Evolutionary conservation across 2,888 invertebrate species (phyloP).

Genomic region (Parnassius apollo): DNA sequence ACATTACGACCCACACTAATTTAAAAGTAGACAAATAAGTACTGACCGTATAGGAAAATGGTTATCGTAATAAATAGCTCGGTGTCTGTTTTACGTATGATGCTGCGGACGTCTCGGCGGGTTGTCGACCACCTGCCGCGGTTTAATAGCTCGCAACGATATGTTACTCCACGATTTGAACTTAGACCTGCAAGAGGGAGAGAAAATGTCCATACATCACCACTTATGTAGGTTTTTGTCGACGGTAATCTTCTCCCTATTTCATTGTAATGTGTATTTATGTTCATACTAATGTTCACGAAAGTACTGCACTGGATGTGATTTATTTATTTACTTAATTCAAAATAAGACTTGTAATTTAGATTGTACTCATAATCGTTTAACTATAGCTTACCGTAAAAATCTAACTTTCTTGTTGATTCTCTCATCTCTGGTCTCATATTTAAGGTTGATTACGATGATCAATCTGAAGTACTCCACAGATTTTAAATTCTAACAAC

Average conservation of each 20-base stretch:
- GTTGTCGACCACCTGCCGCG: constrained; percentile 23
- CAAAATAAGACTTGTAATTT: too few relatives aligned
- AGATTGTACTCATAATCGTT: too few relatives aligned
- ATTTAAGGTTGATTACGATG: too few relatives aligned
- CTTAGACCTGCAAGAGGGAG: constrained; percentile 14
- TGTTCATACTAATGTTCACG: neutral
- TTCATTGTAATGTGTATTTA: neutral
- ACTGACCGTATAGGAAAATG: constrained; percentile 7
- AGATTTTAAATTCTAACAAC: too few relatives aligned
- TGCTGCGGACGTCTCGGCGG: constrained; percentile 6
- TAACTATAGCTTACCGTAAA: too few relatives aligned
- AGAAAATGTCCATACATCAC: constrained; percentile 8
- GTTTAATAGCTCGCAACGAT: constrained; percentile 12
- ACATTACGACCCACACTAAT: neutral
- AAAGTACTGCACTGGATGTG: neutral
- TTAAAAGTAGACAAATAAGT: constrained; percentile 11
- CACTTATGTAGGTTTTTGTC: constrained; percentile 10
- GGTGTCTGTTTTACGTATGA: neutral
- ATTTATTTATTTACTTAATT: too few relatives aligned
- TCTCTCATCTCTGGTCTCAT: too few relatives aligned
- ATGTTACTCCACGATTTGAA: constrained; percentile 25
- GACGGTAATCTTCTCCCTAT: neutral
- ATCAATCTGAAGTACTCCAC: too few relatives aligned
- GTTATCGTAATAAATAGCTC: constrained; percentile 13
- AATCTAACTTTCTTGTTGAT: too few relatives aligned